Evolutionary conservation across 2,113 vertebrate genomes (phyloP).

Genomic region (Mugil cephalus): DNA sequence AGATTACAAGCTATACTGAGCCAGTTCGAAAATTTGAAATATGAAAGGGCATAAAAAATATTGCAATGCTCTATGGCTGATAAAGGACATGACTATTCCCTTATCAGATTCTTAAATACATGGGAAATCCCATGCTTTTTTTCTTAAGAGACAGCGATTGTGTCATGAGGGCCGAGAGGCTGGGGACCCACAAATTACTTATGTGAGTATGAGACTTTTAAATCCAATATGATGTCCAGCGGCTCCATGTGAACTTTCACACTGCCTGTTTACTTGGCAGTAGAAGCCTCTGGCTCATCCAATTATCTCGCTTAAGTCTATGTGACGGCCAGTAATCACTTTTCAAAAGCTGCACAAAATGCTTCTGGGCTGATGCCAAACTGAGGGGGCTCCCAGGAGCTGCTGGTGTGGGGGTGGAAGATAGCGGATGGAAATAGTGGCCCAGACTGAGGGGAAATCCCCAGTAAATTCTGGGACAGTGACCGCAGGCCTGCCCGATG

Average conservation of each 20-base stretch:
- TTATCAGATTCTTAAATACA: slow-evolving; percentile 68
- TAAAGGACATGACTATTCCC: slow-evolving; percentile 59
- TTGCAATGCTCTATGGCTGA: slow-evolving; percentile 30
- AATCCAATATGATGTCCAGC: slow-evolving; percentile 46
- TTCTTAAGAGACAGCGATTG: slow-evolving; percentile 51
- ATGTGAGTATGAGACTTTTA: slow-evolving; percentile 42
- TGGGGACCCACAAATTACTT: slow-evolving; percentile 74
- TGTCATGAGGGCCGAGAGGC: slow-evolving; percentile 60
- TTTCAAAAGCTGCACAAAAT: slow-evolving; percentile 45
- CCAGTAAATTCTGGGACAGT: slow-evolving; percentile 65
- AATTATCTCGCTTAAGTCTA: slow-evolving; percentile 50
- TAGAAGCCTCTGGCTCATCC: slow-evolving; percentile 36
- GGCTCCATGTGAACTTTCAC: slow-evolving; percentile 67
- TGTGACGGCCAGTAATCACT: slow-evolving; percentile 44
- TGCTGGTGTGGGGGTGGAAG: slow-evolving; percentile 54
- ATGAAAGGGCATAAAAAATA: slow-evolving; percentile 20
- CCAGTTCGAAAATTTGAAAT: slow-evolving; percentile 53
- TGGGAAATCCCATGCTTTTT: slow-evolving; percentile 73
- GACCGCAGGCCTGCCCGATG: slow-evolving; percentile 43
- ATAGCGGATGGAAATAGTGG: slow-evolving; percentile 61
- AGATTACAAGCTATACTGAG: slow-evolving; percentile 13
- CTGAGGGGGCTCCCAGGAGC: slow-evolving; percentile 51
- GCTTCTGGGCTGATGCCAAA: slow-evolving; percentile 51
- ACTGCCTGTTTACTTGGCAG: slow-evolving; percentile 62
- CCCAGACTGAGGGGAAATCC: slow-evolving; percentile 74